Percentiles rank a stretch among this genome's conserved stretches.
Conservation (phyloP, 1,140 invertebrate genomes). For the Rhizoglyphus robini region DNA sequence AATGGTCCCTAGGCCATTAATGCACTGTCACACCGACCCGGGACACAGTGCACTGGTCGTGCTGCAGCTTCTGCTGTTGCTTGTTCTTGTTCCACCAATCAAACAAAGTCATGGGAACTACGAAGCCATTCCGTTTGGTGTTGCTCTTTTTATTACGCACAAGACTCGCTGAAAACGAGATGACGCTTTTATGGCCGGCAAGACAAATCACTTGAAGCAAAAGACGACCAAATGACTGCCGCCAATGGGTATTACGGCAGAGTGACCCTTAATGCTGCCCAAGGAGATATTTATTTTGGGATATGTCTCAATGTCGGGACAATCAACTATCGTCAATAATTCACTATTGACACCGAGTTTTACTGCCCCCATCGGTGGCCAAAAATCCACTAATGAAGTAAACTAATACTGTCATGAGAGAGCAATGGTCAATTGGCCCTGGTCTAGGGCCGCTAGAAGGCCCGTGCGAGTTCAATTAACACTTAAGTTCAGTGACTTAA, state of each 20-base stretch:
- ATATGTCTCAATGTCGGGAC: background rate
- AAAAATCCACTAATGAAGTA: background rate
- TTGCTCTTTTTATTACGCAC: background rate
- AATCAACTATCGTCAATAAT: background rate
- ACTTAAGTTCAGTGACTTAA: no score
- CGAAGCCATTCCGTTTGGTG: background rate
- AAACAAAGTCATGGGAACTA: constrained; percentile 8
- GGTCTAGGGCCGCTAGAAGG: no score
- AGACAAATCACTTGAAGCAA: constrained; percentile 3
- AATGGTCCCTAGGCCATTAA: constrained; percentile 6
- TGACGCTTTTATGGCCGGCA: constrained; percentile 12
- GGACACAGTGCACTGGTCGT: no score
- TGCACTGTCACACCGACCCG: no score
- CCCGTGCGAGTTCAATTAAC: no score
- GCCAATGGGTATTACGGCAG: background rate
- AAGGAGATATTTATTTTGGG: constrained; percentile 12
- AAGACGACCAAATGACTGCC: background rate
- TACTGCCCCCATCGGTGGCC: background rate
- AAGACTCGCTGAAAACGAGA: constrained; percentile 6
- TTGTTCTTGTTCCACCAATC: background rate
- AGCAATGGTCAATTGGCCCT: no score
- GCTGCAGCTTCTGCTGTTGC: background rate
- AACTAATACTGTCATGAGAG: no score
- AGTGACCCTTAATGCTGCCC: background rate
- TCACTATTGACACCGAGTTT: background rate